phyloP scores from a whole-genome alignment of 2,113 vertebrate species.

The Muntiacus reevesi region DNA sequence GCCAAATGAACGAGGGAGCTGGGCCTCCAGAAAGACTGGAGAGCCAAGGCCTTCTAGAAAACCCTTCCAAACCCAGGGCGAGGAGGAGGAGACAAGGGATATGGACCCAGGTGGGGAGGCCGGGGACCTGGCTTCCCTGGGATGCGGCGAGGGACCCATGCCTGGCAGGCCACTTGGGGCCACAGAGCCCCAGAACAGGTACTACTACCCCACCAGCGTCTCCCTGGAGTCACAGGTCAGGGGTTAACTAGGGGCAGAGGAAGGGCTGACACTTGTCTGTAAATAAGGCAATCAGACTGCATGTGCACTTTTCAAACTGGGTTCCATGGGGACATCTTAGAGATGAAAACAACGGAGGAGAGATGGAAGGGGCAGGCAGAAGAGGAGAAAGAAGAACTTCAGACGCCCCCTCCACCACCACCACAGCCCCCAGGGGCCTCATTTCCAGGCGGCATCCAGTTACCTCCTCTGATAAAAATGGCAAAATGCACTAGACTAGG shows the following conservation, averaged over 20 bases:
- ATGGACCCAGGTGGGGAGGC: accelerated
- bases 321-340: neutral
- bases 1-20: accelerated
- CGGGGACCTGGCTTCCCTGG: neutral
- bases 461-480: neutral
- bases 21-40: neutral
- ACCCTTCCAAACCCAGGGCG: neutral
- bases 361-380: neutral
- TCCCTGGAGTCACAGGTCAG: neutral
- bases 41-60: neutral
- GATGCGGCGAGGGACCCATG: neutral
- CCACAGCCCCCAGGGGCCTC: neutral
- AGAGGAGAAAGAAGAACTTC: neutral
- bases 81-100: neutral
- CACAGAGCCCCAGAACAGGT: neutral
- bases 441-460: neutral
- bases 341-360: neutral
- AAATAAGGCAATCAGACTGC: neutral
- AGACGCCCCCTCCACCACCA: neutral
- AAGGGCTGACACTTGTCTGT: no score
- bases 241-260: no score
- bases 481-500: neutral
- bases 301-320: neutral
- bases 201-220: neutral
- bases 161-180: neutral